phyloP scores from a whole-genome alignment of 2,888 invertebrate species.

The Dorcus parallelipipedus region DNA sequence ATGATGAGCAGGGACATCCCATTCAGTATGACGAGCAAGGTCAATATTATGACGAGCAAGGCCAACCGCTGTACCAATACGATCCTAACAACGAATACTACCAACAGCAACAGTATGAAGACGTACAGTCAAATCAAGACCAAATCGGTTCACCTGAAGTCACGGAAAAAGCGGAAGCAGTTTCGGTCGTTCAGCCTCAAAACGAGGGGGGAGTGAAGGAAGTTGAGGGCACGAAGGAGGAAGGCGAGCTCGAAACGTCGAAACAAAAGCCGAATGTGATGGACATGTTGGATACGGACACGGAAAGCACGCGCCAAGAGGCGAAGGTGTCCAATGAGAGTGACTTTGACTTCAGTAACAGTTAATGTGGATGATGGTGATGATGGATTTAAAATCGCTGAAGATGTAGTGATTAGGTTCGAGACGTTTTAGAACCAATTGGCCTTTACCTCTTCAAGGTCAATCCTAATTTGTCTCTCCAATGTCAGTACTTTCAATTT shows the following conservation, averaged over 20 bases:
- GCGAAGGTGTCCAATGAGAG: slow-evolving; percentile 44
- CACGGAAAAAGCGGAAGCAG: slow-evolving; percentile 2
- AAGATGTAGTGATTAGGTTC: neutral
- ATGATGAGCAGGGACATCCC: slow-evolving; percentile 2
- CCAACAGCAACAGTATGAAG: slow-evolving; percentile 6
- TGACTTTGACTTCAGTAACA: slow-evolving; percentile 47
- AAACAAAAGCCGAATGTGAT: slow-evolving; percentile 33
- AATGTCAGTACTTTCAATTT: too few relatives aligned
- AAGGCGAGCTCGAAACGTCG: neutral
- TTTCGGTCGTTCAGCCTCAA: neutral
- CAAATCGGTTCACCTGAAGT: neutral
- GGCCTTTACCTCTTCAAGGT: neutral
- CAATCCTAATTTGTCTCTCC: neutral
- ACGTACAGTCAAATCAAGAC: slow-evolving; percentile 7
- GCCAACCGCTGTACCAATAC: slow-evolving; percentile 28
- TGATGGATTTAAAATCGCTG: neutral
- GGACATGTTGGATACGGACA: slow-evolving; percentile 46
- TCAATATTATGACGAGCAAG: slow-evolving; percentile 32
- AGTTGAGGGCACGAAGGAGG: neutral
- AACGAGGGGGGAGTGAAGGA: too few relatives aligned
- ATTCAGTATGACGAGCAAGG: slow-evolving; percentile 25
- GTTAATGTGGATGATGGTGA: neutral
- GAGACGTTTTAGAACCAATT: too few relatives aligned
- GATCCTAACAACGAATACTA: slow-evolving; percentile 28
- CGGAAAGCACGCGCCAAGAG: slow-evolving; percentile 41